phyloP scores from a whole-genome alignment of 2,888 invertebrate genomes.

The Zygaena filipendulae region DNA sequence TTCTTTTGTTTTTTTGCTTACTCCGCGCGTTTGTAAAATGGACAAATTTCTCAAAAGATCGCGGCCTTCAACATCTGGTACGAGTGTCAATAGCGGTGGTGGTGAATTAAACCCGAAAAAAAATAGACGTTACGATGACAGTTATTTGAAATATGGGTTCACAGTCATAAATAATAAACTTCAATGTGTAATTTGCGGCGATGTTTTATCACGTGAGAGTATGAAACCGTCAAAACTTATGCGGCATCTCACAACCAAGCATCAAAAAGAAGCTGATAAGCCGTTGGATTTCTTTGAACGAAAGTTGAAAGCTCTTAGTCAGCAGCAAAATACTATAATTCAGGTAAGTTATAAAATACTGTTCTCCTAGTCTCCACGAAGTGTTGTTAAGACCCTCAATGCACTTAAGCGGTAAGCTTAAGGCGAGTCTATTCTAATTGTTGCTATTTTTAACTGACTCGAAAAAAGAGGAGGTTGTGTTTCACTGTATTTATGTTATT shows the following conservation, averaged over 20 bases:
- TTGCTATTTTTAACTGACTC: slow-evolving; percentile 2
- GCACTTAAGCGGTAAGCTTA: slow-evolving; percentile 3
- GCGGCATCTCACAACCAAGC: slow-evolving; percentile 5
- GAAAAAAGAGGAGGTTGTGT: too few relatives aligned
- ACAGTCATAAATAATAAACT: slow-evolving; percentile 5
- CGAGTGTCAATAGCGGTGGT: too few relatives aligned
- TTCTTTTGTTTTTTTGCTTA: not conserved
- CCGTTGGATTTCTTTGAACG: slow-evolving; percentile 5
- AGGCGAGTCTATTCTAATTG: slow-evolving; percentile 2
- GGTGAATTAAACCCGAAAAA: too few relatives aligned
- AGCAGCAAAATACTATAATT: too few relatives aligned
- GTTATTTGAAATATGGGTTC: too few relatives aligned
- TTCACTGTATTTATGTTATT: too few relatives aligned
- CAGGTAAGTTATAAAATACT: too few relatives aligned
- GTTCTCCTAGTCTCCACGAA: slow-evolving; percentile 3
- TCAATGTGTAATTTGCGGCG: slow-evolving; percentile 6
- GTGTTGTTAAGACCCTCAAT: slow-evolving; percentile 7
- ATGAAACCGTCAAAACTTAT: slow-evolving; percentile 6
- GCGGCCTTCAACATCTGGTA: too few relatives aligned
- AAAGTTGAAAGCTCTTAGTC: slow-evolving; percentile 8
- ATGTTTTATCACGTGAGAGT: too few relatives aligned
- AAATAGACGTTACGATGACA: too few relatives aligned
- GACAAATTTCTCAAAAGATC: too few relatives aligned
- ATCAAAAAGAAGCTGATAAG: slow-evolving; percentile 3
- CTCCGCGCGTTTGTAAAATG: too few relatives aligned